Evolutionary conservation across 2,888 invertebrate genomes (phyloP).

Genomic region (Dorcus hopei): DNA sequence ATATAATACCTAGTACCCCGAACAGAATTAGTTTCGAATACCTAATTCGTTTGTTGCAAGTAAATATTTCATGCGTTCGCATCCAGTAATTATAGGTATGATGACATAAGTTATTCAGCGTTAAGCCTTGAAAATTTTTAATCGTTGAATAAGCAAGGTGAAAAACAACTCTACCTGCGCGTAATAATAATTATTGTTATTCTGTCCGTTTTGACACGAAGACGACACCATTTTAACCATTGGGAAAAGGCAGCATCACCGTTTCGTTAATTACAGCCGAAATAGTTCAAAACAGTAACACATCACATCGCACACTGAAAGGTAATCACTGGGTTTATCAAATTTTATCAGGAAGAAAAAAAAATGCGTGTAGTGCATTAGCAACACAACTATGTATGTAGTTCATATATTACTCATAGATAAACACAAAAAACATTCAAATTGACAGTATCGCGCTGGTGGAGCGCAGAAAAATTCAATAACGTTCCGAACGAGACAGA

Average conservation of each 20-base stretch:
- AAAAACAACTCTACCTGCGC: constrained; percentile 15
- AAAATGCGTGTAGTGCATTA: too few species aligned
- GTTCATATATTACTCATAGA: background rate
- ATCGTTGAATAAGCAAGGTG: background rate
- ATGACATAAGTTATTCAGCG: constrained; percentile 8
- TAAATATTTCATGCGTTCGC: too few species aligned
- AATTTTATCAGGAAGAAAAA: too few species aligned
- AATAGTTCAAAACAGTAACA: background rate
- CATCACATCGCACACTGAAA: background rate
- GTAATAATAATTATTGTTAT: constrained; percentile 18
- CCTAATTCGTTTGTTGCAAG: too few species aligned
- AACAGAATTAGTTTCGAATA: too few species aligned
- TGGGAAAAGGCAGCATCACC: too few species aligned
- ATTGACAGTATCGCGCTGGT: background rate
- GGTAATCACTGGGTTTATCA: too few species aligned
- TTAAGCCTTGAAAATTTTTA: background rate
- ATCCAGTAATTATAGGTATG: constrained; percentile 4
- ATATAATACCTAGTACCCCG: too few species aligned
- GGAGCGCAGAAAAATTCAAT: background rate
- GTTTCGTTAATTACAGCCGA: too few species aligned
- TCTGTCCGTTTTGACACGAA: constrained; percentile 2
- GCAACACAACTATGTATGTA: too few species aligned
- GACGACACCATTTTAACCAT: constrained; percentile 3
- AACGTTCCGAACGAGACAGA: background rate
- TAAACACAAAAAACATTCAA: background rate